These are phyloP conservation scores for Drosophila bipectinata DNA, from an alignment of 1,140 invertebrate species.

Conservation along the genomic window DNA sequence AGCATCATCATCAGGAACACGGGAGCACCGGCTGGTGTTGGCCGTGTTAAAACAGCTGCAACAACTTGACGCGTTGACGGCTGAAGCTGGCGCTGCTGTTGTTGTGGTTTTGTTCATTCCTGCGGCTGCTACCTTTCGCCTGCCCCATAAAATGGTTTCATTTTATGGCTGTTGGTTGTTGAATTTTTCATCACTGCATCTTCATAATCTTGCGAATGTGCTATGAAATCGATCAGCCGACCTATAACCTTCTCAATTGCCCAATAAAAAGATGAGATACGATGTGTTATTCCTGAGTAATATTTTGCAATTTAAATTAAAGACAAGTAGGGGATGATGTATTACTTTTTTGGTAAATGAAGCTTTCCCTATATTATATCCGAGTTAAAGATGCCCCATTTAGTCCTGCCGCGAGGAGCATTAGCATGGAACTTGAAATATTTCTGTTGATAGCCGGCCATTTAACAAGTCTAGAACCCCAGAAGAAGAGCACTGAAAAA, in stretches of 20 bases:
- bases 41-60: slow-evolving; percentile 65
- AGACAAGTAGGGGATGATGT: slow-evolving; percentile 5
- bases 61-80: slow-evolving; percentile 61
- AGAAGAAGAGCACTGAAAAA: neutral
- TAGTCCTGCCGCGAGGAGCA: slow-evolving; percentile 16
- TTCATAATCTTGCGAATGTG: slow-evolving; percentile 12
- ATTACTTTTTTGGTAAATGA: slow-evolving; percentile 21
- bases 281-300: slow-evolving; percentile 19
- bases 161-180: slow-evolving; percentile 63
- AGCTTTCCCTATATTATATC: neutral
- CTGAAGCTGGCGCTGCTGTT: slow-evolving; percentile 25
- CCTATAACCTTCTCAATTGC: slow-evolving; percentile 47
- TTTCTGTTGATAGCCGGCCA: slow-evolving; percentile 23
- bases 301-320: slow-evolving; percentile 21
- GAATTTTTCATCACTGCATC: slow-evolving; percentile 13
- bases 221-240: slow-evolving; percentile 62
- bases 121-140: slow-evolving; percentile 25
- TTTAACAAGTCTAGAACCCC: slow-evolving; percentile 14
- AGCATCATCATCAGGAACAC: slow-evolving; percentile 1
- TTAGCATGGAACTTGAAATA: slow-evolving; percentile 20
- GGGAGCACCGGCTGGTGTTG: slow-evolving; percentile 32
- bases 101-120: slow-evolving; percentile 31
- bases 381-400: slow-evolving; percentile 38
- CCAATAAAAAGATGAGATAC: slow-evolving; percentile 55
- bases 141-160: slow-evolving; percentile 47